Evolutionary conservation across 2,888 invertebrate species (phyloP), one percentile per base, ranked within the genome.

Genomic region (Troides aeacus): DNA sequence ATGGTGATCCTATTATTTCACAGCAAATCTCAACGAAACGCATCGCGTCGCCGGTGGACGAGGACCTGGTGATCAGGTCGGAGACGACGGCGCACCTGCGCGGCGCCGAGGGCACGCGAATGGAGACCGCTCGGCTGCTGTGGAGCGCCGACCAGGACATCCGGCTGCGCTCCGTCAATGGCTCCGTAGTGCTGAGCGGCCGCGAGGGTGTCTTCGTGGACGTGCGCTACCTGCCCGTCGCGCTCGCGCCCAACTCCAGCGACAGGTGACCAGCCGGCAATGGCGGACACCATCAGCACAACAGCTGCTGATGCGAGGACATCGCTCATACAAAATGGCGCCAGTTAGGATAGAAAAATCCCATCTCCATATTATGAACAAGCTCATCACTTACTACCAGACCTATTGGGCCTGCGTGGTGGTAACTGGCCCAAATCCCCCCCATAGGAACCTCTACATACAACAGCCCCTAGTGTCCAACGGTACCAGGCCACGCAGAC

Each of bases 111-210:
- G 97, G 97, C 0, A 94, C 96, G 0, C 93, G 87, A 62, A 93
- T 97, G 84, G 96, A 97, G 75, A 94, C 96, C 15, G 95, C 95
- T 72, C 94, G 95, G 30, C 93, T 97, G 21, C 89, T 94, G 69
- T 95, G 96, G 94, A 94, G 94, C 42, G 97, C 97, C 0, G 97
- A 97, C 81, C 95, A 96, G 78, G 96, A 97, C 77, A 94, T 98
- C 53, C 93, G 94, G 73, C 87, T 98, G 0, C 96, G 95, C 78
- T 96, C 96, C 1, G 93, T 94, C 46, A 97, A 97, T 77, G 96
- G 96, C 0, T 95, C 95, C 1, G 94, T 97, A 8, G 87, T 96
- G 0, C 78, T 97, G 0, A 94, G 94, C 71, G 95, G 95, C 0
- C 94, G 94, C 67, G 94, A 95, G 62, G 97, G 97, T 0, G 93